A percentile compares a stretch with the other conserved stretches of the same genome.
Evolutionary conservation across 2,797 vertebrate genomes (phyloP).

Genomic region (Enteromius fasciolatus): DNA sequence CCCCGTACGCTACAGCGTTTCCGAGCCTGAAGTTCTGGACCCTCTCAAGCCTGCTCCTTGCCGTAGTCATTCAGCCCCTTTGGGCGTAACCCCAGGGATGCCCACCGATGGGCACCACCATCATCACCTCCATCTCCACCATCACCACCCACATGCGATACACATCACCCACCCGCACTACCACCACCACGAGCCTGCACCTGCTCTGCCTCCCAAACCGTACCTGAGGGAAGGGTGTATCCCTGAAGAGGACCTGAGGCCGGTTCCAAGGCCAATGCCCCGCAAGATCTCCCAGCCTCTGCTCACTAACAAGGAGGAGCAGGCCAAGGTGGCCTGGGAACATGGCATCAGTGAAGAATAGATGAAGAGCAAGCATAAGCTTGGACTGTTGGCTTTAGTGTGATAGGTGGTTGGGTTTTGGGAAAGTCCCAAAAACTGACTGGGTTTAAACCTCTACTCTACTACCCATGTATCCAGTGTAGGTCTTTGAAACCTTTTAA

Average conservation of each 20-base stretch:
- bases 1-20: constrained; percentile 94
- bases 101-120: constrained; percentile 71
- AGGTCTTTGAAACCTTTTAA: constrained; percentile 57
- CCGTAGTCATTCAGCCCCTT: constrained; percentile 86
- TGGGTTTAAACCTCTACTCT: constrained; percentile 7
- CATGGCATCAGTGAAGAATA: constrained; percentile 93
- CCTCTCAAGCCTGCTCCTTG: constrained; percentile 85
- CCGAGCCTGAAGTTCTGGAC: constrained; percentile 92
- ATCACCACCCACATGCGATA: constrained; percentile 79
- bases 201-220: constrained; percentile 63
- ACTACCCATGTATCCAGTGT: constrained; percentile 30
- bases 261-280: constrained; percentile 88
- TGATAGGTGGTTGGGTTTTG: constrained; percentile 15
- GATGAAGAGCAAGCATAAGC: constrained; percentile 61
- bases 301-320: constrained; percentile 87
- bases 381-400: neutral
- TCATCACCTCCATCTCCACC: constrained; percentile 69
- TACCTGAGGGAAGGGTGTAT: constrained; percentile 78
- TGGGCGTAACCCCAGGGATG: constrained; percentile 76
- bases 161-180: constrained; percentile 60
- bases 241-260: constrained; percentile 83
- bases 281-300: constrained; percentile 91
- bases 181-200: constrained; percentile 62
- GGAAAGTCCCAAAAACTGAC: neutral
- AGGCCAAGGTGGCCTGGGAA: constrained; percentile 93